Evolutionary conservation across 2,888 invertebrate genomes (phyloP), one percentile per base, ranked within the genome.

Genomic region (Beris morrisii): DNA sequence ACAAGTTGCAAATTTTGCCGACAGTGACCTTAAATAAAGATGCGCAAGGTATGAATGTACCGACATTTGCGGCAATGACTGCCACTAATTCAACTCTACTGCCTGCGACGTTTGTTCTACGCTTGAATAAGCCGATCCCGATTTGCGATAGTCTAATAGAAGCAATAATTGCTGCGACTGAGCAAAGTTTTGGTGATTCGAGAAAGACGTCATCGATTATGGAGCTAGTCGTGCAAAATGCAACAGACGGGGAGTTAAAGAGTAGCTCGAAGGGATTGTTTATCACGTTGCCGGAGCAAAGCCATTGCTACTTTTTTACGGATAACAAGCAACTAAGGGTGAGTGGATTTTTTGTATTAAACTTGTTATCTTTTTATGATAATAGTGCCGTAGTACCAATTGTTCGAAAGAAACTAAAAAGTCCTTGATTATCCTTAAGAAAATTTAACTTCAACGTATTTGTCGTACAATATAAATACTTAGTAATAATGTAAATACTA

Each of bases 231-330:
- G 88, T 92, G 3, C 89, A 90, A 71, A 89, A 90, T 72, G 84
- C 89, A 0, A 91, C 93, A 68, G 87, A 88, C 72, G 91, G 88
- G 68, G 86, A 88, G 72, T 83, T 90, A 74, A 86, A 89, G 74
- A 88, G 88, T 74, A 86, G 87, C 64, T 88, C 88, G 74, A 91
- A 89, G 75, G 94, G 93, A 65, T 83, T 95, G 13, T 93, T 91
- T 84, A 95, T 96, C 77, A 91, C 89, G 66, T 82, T 97, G 55
- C 94, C 96, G 0, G 96, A 95, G 77, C 96, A 97, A 78, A 90
- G 89, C 67, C 97, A 97, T 77, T 94, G 95, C 76, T 97, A 95
- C 80, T 95, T 93, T 80, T 86, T 97, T 82, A 94, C 94, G 31
- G 92, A 93, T 77, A 88, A 89, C 70, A 87, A 87, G 70, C 86